phyloP scores from a whole-genome alignment of 2,888 invertebrate genomes.

The Taphrorychus bicolor region DNA sequence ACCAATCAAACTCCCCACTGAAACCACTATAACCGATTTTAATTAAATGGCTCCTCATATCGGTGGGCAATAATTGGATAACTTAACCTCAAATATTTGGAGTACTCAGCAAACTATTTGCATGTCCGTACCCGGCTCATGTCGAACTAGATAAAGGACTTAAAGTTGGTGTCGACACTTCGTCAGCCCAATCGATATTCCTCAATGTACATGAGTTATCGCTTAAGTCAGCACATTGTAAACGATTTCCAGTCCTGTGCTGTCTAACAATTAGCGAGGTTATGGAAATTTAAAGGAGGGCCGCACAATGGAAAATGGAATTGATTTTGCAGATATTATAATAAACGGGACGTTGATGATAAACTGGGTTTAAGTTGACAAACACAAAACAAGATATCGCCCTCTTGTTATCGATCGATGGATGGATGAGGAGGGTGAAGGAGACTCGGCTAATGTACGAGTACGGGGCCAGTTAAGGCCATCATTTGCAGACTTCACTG shows the following conservation, averaged over 20 bases:
- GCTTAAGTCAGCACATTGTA: constrained; percentile 22
- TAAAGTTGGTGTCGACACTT: constrained; percentile 11
- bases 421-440: constrained; percentile 15
- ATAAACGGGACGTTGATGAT: not conserved
- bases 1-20: not conserved
- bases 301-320: not conserved
- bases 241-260: constrained; percentile 15
- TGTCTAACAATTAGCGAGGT: constrained; percentile 14
- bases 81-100: constrained; percentile 13
- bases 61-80: constrained; percentile 3
- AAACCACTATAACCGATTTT: not conserved
- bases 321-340: not conserved
- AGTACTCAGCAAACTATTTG: constrained; percentile 9
- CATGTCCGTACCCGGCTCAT: not conserved
- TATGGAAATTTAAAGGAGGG: constrained; percentile 8
- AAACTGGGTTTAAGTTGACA: not conserved
- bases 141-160: constrained; percentile 18
- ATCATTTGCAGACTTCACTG: constrained; percentile 54
- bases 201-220: constrained; percentile 27
- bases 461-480: constrained; percentile 52
- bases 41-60: constrained; percentile 1
- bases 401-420: not conserved
- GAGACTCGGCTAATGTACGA: constrained; percentile 52
- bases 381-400: not conserved
- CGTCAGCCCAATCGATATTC: constrained; percentile 16